Percentiles rank a stretch among this genome's conserved stretches.
Conservation (phyloP, 2,113 vertebrate species). For the Euleptes europaea region DNA sequence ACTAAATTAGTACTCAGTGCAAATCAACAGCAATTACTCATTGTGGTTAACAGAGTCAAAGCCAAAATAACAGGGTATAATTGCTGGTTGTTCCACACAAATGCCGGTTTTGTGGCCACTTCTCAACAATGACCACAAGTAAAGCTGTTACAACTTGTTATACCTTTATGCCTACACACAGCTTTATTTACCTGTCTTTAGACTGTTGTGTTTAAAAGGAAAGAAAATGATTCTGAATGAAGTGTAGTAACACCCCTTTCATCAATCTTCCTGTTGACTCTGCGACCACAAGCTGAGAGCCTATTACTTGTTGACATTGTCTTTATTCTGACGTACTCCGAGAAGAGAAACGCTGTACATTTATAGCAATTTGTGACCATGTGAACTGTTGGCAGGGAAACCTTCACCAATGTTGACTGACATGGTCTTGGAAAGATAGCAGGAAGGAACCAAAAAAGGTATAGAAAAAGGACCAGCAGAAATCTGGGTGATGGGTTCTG, state of each 20-base stretch:
- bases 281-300: constrained; percentile 21
- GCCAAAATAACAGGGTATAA: not conserved
- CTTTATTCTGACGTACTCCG: constrained; percentile 54
- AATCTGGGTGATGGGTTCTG: not conserved
- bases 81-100: not conserved
- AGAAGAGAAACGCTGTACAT: constrained; percentile 27
- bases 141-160: not conserved
- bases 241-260: not conserved
- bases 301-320: constrained; percentile 33
- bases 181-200: not conserved
- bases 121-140: not conserved
- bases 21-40: not conserved
- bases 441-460: not conserved
- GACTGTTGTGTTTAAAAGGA: not conserved
- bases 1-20: not conserved
- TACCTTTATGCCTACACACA: constrained; percentile 1
- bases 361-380: constrained; percentile 32
- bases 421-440: not conserved
- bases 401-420: not conserved
- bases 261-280: constrained; percentile 3
- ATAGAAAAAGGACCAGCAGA: not conserved
- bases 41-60: not conserved
- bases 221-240: not conserved
- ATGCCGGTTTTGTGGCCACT: not conserved
- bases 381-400: constrained; percentile 3